Base-by-base conservation (phyloP, 92 coral and sea anemone genomes). In the Nematostella vectensis region DNA sequence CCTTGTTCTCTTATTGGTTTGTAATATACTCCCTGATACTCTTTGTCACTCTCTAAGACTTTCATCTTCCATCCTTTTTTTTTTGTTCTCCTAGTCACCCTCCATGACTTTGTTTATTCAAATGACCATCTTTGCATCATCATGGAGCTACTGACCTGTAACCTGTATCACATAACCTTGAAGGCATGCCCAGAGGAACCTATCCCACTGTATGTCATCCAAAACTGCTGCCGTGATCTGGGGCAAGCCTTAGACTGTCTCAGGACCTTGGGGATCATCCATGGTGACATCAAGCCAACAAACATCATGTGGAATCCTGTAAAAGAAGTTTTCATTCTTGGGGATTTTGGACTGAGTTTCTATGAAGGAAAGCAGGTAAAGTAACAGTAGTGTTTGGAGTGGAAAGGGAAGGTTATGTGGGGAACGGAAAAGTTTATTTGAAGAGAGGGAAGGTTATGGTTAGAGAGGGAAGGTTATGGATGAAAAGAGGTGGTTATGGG, bases 231-330 rank as follows among this genome's bases (percentile, higher is more conserved):
- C 48, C 37, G 36, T 36, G 82, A 85, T 51, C 50, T 89, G 59
- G 55, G 73, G 21, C 45, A 39, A 40, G 97, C 83, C 10, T 52
- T 86, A 19, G 29, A 56, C 24, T 85, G 55, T 54, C 76, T 89
- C 10, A 61, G 59, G 29, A 23, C 57, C 15, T 36, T 59, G 21
- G 47, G 59, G 27, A 71, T 89, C 22, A 59, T 89, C 28, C 97
- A 89, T 57, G 95, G 84, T 11, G 97, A 89, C 55, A 60, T 89
- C 19, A 89, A 89, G 71, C 79, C 79, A 24, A 65, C 72, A 25
- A 89, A 89, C 24, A 50, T 89, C 42, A 81, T 89, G 85, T 89
- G 97, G 97, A 86, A 79, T 78, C 63, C 82, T 57, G 62, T 61
- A 20, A 31, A 40, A 12, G 93, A 76, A 29, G 51, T 63, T 16